These are phyloP conservation scores for honey bee (Apis mellifera) DNA, from an alignment of 1,140 invertebrate genomes.

Conservation along the genomic window DNA sequence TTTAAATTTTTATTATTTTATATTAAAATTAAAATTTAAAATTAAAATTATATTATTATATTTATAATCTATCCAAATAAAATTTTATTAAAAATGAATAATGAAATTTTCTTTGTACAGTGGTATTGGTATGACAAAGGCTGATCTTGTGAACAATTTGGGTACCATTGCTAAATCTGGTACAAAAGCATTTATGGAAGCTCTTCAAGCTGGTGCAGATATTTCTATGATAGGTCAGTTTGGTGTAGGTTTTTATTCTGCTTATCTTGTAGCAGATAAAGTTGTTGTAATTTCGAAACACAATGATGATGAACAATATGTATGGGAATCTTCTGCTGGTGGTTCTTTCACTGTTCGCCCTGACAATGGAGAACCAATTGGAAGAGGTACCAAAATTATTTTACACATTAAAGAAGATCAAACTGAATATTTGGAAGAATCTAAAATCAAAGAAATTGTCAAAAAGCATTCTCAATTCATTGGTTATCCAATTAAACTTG, in stretches of 20 bases:
- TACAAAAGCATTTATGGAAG: slow-evolving; percentile 95
- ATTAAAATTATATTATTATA: no score
- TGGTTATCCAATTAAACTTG: slow-evolving; percentile 98
- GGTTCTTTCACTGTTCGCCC: slow-evolving; percentile 90
- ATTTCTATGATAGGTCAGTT: slow-evolving; percentile 96
- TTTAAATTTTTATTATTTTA: background rate
- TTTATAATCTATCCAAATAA: background rate
- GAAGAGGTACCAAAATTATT: slow-evolving; percentile 90
- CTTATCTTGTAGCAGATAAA: slow-evolving; percentile 96
- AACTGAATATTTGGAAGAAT: slow-evolving; percentile 92
- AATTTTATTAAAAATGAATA: background rate
- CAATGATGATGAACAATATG: slow-evolving; percentile 94
- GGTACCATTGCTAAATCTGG: slow-evolving; percentile 95
- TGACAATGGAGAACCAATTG: slow-evolving; percentile 84
- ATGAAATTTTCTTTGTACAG: slow-evolving; percentile 67
- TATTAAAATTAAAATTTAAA: background rate
- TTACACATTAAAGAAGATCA: slow-evolving; percentile 92
- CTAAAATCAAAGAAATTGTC: slow-evolving; percentile 97
- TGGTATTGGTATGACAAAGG: slow-evolving; percentile 95
- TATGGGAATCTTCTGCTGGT: slow-evolving; percentile 92
- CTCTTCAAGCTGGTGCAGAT: slow-evolving; percentile 91
- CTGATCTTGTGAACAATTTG: slow-evolving; percentile 93
- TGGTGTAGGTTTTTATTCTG: slow-evolving; percentile 97
- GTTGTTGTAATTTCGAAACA: slow-evolving; percentile 97
- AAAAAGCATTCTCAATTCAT: slow-evolving; percentile 99